A percentile compares a stretch with the other conserved stretches of the same genome.
These are phyloP conservation scores for Microcebus lehilahytsara DNA, from an alignment of 2,113 vertebrate species.

Conservation along the genomic window DNA sequence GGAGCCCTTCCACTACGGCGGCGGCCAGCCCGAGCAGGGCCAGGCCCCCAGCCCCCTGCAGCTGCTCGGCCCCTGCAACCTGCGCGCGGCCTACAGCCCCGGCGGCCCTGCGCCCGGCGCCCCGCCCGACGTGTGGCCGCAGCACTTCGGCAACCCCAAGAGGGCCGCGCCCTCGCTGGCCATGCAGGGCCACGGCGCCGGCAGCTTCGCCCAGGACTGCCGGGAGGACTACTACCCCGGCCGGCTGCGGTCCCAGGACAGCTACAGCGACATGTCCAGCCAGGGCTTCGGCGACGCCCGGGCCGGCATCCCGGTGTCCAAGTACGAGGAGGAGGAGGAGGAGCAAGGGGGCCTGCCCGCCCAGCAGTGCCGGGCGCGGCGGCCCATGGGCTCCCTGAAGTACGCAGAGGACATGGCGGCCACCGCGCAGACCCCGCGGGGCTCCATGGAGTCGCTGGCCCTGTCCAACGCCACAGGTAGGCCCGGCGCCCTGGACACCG, in stretches of 20 bases:
- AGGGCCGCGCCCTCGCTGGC: constrained; percentile 88
- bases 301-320: constrained; percentile 88
- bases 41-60: constrained; percentile 91
- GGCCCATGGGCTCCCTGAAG: constrained; percentile 94
- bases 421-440: constrained; percentile 94
- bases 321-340: constrained; percentile 93
- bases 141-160: constrained; percentile 90
- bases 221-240: constrained; percentile 91
- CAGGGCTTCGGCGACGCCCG: constrained; percentile 92
- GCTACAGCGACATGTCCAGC: constrained; percentile 91
- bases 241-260: constrained; percentile 91
- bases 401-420: constrained; percentile 93
- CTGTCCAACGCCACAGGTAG: constrained; percentile 95
- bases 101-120: constrained; percentile 73
- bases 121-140: constrained; percentile 88
- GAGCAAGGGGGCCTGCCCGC: constrained; percentile 83
- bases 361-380: constrained; percentile 91
- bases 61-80: constrained; percentile 95
- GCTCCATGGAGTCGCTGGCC: constrained; percentile 96
- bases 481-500: rapidly evolving
- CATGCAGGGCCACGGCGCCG: constrained; percentile 90
- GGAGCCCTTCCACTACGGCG: constrained; percentile 87
- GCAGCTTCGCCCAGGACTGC: constrained; percentile 91
- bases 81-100: constrained; percentile 91
- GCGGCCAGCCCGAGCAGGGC: constrained; percentile 60